Evolutionary conservation across 2,888 invertebrate genomes (phyloP), one percentile per base, ranked within the genome.

Genomic region (Minunthozetes semirufus): DNA sequence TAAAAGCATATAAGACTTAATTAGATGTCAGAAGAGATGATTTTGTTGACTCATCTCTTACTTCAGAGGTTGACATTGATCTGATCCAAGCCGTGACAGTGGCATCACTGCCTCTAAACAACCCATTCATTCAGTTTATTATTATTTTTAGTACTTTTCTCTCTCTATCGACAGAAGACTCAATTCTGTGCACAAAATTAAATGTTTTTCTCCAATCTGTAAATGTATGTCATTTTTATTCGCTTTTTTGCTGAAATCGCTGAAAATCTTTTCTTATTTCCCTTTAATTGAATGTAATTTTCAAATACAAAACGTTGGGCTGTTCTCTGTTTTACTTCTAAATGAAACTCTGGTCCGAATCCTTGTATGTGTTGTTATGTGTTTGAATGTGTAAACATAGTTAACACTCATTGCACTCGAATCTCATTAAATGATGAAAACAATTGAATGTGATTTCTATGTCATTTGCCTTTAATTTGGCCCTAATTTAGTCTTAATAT

Each of bases 81-180:
- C 29, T 59, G 27, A 59, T 59, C 27, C 25, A 27, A 59, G 59
- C 29, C 27, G 22, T 25, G 70, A 70, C 70, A 70, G 70, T 70
- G 70, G 70, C 70, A 25, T 70, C 70, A 70, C 70, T 70, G 70
- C 70, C 70, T 70, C n/a, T 22, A 66, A 66, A 22, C 38, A 29
- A 59, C 53, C 53, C 53, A 66, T 38, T 27, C 38, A n/a, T 66
- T 66, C 8, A 19, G 27, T 66, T 38, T 29, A 5, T 66, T 66
- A 66, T 38, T 66, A 59, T 59, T 59, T 59, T 59, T 27, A 27
- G 33, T 48, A 48, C n/a, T 48, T 48, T 48, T 48, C n/a, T 66
- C 29, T 66, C 59, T 59, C 59, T 56, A 22, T 56, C 25, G 29
- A 59, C 19, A 25, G 19, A 25, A 53, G 19, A n/a, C 19, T 53